phyloP scores from a whole-genome alignment of 2,888 invertebrate genomes.

The Dasypogon diadema region DNA sequence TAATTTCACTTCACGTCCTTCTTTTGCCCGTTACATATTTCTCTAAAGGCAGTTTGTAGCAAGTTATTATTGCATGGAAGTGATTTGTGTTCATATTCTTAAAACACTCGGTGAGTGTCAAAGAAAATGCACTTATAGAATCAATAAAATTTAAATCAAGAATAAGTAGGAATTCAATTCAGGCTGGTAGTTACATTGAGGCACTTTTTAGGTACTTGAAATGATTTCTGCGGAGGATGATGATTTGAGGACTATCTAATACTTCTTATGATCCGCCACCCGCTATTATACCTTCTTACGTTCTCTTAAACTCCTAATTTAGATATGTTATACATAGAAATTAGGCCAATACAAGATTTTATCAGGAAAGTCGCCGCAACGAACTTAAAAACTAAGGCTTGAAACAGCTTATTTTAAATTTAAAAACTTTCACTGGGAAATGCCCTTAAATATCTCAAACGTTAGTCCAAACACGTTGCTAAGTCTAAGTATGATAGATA shows the following conservation, averaged over 20 bases:
- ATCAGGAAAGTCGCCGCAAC: neutral
- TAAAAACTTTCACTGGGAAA: conserved; percentile 7
- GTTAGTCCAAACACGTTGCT: conserved; percentile 20
- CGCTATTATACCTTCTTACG: neutral
- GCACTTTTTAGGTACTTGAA: conserved; percentile 39
- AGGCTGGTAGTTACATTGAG: conserved; percentile 15
- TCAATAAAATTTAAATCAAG: conserved; percentile 8
- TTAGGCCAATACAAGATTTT: conserved; percentile 27
- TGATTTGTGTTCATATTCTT: neutral
- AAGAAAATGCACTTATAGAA: neutral
- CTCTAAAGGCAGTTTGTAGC: neutral
- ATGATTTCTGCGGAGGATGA: conserved; percentile 1
- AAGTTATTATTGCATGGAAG: neutral
- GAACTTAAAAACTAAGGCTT: conserved; percentile 28
- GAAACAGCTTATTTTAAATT: neutral
- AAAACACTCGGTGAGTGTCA: neutral
- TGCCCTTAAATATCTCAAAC: neutral
- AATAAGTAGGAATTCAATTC: conserved; percentile 19
- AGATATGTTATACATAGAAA: conserved; percentile 26
- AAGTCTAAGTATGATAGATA: conserved; percentile 9
- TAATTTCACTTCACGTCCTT: neutral
- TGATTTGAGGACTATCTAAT: neutral
- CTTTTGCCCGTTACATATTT: neutral
- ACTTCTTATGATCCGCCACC: conserved; percentile 20
- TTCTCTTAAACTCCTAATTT: conserved; percentile 21